Percentiles rank a stretch among this genome's conserved stretches.
These are phyloP conservation scores for Oryzias celebensis DNA, from an alignment of 2,113 vertebrate genomes.

Conservation along the genomic window DNA sequence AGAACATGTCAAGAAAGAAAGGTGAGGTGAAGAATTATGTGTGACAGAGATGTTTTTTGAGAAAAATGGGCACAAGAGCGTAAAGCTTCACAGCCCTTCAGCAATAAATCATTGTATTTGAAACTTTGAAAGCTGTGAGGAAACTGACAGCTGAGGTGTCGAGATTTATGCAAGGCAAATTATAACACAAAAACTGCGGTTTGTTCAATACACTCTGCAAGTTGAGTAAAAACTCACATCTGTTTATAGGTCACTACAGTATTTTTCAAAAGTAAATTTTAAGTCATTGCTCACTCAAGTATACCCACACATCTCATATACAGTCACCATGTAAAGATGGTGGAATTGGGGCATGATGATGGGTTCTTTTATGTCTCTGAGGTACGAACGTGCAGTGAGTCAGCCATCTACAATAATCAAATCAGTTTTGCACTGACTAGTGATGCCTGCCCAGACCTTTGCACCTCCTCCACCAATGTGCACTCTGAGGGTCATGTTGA, in stretches of 20 bases:
- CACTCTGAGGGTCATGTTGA: no score
- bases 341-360: no score
- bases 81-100: background rate
- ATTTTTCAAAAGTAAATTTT: constrained; percentile 2
- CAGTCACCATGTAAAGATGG: background rate
- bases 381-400: no score
- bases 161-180: constrained; percentile 2
- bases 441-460: no score
- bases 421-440: no score
- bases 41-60: constrained; percentile 4
- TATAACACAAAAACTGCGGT: constrained; percentile 1
- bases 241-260: background rate
- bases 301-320: background rate
- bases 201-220: constrained; percentile 15
- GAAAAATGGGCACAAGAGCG: constrained; percentile 5
- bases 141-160: constrained; percentile 31
- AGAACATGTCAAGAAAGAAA: constrained; percentile 16
- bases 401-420: no score
- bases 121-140: constrained; percentile 6
- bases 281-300: constrained; percentile 5
- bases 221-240: constrained; percentile 10
- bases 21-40: background rate
- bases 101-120: constrained; percentile 15
- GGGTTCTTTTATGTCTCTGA: no score
- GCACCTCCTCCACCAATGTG: no score